Percentiles rank a stretch among this genome's conserved stretches.
Conservation (phyloP, 2,797 vertebrate genomes). For the Paramormyrops hopkinsi region DNA sequence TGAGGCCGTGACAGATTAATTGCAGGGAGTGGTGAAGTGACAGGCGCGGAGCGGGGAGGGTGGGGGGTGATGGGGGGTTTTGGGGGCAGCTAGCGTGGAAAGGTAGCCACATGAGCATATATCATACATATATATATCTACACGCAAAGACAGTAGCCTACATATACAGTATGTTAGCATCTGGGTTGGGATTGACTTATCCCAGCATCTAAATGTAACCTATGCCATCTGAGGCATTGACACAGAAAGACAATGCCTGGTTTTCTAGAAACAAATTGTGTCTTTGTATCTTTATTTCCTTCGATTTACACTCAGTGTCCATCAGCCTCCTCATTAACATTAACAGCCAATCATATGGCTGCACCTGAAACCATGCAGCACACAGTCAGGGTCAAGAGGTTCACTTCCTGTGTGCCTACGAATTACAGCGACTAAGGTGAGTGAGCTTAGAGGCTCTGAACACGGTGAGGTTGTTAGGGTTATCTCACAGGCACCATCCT, state of each 20-base stretch:
- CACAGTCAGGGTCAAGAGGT: not conserved
- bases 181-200: not conserved
- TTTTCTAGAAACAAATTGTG: not conserved
- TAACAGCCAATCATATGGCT: not conserved
- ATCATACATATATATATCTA: not conserved
- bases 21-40: not conserved
- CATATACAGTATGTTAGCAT: not conserved
- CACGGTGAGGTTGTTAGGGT: not conserved
- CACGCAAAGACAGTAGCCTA: not conserved
- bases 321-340: not conserved
- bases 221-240: not conserved
- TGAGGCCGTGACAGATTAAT: slow-evolving; percentile 14
- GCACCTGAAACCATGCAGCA: not conserved
- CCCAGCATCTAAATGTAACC: not conserved
- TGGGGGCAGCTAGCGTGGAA: not conserved
- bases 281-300: not conserved
- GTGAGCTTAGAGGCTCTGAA: not conserved
- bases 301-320: not conserved
- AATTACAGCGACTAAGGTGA: not conserved
- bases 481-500: not conserved
- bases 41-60: not conserved
- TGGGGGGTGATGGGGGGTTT: too few species aligned
- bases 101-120: not conserved
- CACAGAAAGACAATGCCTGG: not conserved
- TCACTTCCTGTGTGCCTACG: not conserved